These are phyloP conservation scores for Tamandua tetradactyla DNA, from an alignment of 2,797 vertebrate species.

Conservation along the genomic window DNA sequence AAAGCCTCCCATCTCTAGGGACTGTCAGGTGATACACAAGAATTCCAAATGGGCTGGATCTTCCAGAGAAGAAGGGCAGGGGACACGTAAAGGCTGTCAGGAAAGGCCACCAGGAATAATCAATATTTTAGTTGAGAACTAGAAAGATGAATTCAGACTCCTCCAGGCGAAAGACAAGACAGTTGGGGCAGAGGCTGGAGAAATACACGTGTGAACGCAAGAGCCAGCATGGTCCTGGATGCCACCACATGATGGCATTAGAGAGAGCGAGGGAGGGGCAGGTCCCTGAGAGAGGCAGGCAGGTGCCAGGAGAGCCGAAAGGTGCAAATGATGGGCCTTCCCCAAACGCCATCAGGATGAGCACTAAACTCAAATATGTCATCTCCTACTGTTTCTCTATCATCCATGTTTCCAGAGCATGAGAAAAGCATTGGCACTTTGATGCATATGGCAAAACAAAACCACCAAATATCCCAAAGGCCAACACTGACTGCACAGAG, in stretches of 20 bases:
- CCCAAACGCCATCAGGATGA: background rate
- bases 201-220: rapidly evolving
- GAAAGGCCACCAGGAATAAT: background rate
- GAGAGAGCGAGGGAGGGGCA: background rate
- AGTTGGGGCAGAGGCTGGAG: background rate
- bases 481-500: background rate
- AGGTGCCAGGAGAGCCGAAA: background rate
- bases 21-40: background rate
- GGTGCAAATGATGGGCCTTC: no score
- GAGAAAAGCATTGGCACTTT: background rate
- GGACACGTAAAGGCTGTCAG: background rate
- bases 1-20: background rate
- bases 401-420: background rate
- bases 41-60: background rate
- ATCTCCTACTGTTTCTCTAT: background rate
- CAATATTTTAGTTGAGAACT: background rate
- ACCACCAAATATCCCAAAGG: background rate
- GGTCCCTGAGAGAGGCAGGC: background rate
- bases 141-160: background rate
- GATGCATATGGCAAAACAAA: background rate
- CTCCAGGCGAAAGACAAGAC: background rate
- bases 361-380: background rate
- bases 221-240: rapidly evolving
- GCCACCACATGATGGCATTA: rapidly evolving
- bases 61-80: background rate